A percentile compares a stretch with the other conserved stretches of the same genome.
These are phyloP conservation scores for Atopsyche davidsoni DNA, from an alignment of 1,140 invertebrate genomes.

Conservation along the genomic window DNA sequence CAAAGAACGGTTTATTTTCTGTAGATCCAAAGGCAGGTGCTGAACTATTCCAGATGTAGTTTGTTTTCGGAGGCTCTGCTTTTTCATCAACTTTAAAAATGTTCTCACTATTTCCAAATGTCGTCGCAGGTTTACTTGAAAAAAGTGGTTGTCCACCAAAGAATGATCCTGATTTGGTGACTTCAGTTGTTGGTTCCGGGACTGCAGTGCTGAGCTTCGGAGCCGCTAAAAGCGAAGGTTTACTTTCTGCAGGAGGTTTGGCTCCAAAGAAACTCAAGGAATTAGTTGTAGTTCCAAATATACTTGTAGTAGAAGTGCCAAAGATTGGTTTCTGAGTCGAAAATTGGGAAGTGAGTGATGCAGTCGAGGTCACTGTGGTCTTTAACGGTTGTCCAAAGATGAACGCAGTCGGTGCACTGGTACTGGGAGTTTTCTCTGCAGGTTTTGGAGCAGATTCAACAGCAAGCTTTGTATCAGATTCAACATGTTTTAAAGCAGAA, in stretches of 20 bases:
- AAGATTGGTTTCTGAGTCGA: not conserved
- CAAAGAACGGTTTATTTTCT: slow-evolving; percentile 23
- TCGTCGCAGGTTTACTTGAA: not conserved
- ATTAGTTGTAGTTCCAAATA: not conserved
- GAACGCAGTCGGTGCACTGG: not conserved
- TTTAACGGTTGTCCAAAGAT: slow-evolving; percentile 3
- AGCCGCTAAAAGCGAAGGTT: not conserved
- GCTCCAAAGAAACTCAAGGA: slow-evolving; percentile 19
- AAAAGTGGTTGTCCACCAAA: no score
- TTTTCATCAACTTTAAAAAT: not conserved
- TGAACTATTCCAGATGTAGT: slow-evolving; percentile 1
- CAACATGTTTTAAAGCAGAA: not conserved
- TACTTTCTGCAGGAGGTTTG: not conserved
- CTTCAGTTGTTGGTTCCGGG: no score
- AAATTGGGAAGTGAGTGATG: not conserved
- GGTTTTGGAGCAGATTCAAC: not conserved
- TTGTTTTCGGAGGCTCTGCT: not conserved
- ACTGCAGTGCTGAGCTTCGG: not conserved
- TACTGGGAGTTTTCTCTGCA: no score
- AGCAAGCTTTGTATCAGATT: not conserved
- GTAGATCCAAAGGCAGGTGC: not conserved
- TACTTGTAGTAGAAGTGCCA: not conserved
- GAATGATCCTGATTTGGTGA: no score
- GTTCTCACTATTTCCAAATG: not conserved
- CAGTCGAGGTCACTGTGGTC: not conserved